A percentile compares a stretch with the other conserved stretches of the same genome.
phyloP scores from a whole-genome alignment of 2,113 vertebrate species.

The Leucosticte australis region DNA sequence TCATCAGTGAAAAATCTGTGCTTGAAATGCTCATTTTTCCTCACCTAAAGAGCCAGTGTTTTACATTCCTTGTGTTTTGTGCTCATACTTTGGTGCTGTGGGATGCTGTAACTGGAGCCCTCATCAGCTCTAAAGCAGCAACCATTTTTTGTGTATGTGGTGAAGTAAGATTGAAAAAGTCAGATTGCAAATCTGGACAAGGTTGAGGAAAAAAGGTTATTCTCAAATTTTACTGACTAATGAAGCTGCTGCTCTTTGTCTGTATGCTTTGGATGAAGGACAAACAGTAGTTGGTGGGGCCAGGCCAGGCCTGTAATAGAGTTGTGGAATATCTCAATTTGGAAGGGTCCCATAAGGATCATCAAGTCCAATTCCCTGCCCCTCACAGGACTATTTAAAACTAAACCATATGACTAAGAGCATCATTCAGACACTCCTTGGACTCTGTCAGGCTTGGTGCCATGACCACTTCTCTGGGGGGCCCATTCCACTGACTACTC shows the following conservation, averaged over 20 bases:
- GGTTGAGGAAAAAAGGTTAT: neutral
- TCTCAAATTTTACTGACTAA: neutral
- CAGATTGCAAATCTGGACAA: neutral
- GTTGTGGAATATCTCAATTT: neutral
- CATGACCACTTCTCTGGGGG: neutral
- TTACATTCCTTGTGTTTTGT: neutral
- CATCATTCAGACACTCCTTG: neutral
- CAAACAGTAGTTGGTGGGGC: neutral
- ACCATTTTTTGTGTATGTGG: neutral
- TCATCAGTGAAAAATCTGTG: neutral
- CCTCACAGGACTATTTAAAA: neutral
- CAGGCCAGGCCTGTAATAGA: neutral
- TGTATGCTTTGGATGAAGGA: neutral
- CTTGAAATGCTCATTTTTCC: neutral
- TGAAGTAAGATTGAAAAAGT: neutral
- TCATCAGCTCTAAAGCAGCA: neutral
- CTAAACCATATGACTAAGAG: neutral
- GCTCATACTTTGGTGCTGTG: rapidly evolving
- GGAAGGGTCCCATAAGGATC: neutral
- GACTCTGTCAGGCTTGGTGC: neutral
- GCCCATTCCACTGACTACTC: neutral
- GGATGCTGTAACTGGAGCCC: neutral
- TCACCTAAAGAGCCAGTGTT: neutral
- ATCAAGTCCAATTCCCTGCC: neutral
- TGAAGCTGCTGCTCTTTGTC: neutral